Evolutionary conservation across 2,888 invertebrate species (phyloP), one percentile per base, ranked within the genome.

Genomic region (Margaritifera margaritifera): DNA sequence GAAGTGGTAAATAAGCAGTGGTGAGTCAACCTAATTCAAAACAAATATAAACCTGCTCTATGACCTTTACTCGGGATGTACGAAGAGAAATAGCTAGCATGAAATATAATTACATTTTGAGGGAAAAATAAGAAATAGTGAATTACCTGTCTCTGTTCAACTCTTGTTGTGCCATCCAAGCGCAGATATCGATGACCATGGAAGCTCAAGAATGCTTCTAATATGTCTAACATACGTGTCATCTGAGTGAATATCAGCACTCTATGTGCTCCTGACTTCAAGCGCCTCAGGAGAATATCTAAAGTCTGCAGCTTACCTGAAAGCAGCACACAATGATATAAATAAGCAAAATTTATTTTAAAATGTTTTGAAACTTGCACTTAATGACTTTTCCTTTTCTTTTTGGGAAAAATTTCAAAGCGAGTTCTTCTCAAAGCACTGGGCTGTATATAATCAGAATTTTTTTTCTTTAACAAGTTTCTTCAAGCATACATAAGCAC

Each of bases 231-330:
- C 97, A 99, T 99, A 90, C 95, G 94, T 20, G 99, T 98, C 99
- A 99, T 99, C 92, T 99, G 99, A 25, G 99, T 99, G 91, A 99
- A 99, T 83, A 99, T 95, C 51, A 99, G 92, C 77, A 95, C 98
- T 79, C 99, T 93, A 91, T 99, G 99, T 64, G 93, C 93, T 66
- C 92, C 96, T 25, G 92, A 91, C 90, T 96, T 96, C 59, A 99
- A 91, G 80, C 94, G 92, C 62, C 96, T 93, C 84, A 99, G 92
- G 74, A 99, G 92, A 65, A 91, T 91, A 90, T 95, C 95, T 83
- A 99, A 90, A 24, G 95, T 94, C 91, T 98, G 98, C 78, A 99
- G 92, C 91, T 98, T 98, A 80, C 94, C 93, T 93, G 67, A 8
- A 74, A 69, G 19, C 52, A 68, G 54, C 6, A 77, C 20, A 60